Conservation (phyloP, 1,140 invertebrate species). For the Drosophila kohkoa region DNA sequence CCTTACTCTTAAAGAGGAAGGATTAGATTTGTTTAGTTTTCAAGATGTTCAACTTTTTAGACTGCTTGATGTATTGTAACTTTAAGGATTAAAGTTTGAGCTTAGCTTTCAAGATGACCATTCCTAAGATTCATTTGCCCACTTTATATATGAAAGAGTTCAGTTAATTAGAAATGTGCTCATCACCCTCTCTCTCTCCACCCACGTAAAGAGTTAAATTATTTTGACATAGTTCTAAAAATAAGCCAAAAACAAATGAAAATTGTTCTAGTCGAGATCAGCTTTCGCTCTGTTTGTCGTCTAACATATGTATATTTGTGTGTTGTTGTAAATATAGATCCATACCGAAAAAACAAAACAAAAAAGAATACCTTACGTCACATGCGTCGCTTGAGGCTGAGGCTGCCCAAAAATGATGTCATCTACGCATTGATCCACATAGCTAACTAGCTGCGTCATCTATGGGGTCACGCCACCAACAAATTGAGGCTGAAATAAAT, state of each 20-base stretch:
- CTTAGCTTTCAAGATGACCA: no score
- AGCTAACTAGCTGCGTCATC: slow-evolving; percentile 49
- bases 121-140: background rate
- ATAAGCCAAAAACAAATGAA: slow-evolving; percentile 12
- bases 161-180: background rate
- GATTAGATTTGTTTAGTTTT: no score
- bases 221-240: slow-evolving; percentile 20
- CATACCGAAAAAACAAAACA: background rate
- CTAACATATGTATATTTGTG: background rate
- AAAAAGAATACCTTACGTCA: slow-evolving; percentile 60
- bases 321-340: slow-evolving; percentile 70
- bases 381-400: slow-evolving; percentile 27
- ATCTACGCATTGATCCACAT: slow-evolving; percentile 72
- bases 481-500: slow-evolving; percentile 74
- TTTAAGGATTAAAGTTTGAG: no score
- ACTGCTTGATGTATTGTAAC: no score
- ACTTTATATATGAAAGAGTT: background rate
- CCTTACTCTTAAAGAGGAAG: no score
- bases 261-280: slow-evolving; percentile 25
- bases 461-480: slow-evolving; percentile 70
- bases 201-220: slow-evolving; percentile 7
- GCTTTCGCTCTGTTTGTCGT: slow-evolving; percentile 21
- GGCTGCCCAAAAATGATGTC: slow-evolving; percentile 61
- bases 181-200: background rate
- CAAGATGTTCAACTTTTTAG: no score